phyloP scores from a whole-genome alignment of 2,113 vertebrate species.

The Scomber colias region DNA sequence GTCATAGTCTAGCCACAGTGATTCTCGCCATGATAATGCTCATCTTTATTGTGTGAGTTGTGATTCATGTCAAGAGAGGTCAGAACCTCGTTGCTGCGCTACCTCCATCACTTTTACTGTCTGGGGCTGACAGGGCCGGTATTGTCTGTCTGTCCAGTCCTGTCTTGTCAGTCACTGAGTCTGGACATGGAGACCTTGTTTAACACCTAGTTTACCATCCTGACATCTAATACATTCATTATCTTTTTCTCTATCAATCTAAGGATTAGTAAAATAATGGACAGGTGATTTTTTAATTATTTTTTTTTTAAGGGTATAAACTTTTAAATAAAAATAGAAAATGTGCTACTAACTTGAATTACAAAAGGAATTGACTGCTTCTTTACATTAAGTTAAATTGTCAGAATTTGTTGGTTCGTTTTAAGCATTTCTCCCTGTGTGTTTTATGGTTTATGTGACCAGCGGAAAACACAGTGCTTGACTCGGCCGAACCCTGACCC shows the following conservation, averaged over 20 bases:
- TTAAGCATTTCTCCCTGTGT: not conserved
- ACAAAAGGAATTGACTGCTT: not conserved
- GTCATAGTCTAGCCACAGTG: slow-evolving; percentile 62
- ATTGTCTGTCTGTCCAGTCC: slow-evolving; percentile 42
- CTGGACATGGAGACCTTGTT: slow-evolving; percentile 32
- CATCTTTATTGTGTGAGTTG: slow-evolving; percentile 34
- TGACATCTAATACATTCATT: slow-evolving; percentile 25
- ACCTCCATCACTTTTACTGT: slow-evolving; percentile 59
- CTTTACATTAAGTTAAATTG: not conserved
- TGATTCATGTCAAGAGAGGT: slow-evolving; percentile 54
- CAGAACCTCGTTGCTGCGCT: slow-evolving; percentile 17
- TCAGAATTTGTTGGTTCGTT: not conserved
- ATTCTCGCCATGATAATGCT: slow-evolving; percentile 46
- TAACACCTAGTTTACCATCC: slow-evolving; percentile 12
- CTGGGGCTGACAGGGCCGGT: slow-evolving; percentile 5
- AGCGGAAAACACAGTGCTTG: slow-evolving; percentile 36
- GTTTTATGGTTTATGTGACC: not conserved
- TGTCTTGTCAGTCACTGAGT: slow-evolving; percentile 22
- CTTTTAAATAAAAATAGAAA: too few relatives aligned
- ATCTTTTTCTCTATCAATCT: not conserved
- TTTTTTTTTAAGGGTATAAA: too few relatives aligned
- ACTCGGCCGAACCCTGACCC: slow-evolving; percentile 50
- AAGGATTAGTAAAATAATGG: not conserved
- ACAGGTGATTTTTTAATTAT: not conserved
- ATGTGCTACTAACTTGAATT: not conserved